Evolutionary conservation across 2,888 invertebrate genomes (phyloP).

Genomic region (Julus scandinavius): DNA sequence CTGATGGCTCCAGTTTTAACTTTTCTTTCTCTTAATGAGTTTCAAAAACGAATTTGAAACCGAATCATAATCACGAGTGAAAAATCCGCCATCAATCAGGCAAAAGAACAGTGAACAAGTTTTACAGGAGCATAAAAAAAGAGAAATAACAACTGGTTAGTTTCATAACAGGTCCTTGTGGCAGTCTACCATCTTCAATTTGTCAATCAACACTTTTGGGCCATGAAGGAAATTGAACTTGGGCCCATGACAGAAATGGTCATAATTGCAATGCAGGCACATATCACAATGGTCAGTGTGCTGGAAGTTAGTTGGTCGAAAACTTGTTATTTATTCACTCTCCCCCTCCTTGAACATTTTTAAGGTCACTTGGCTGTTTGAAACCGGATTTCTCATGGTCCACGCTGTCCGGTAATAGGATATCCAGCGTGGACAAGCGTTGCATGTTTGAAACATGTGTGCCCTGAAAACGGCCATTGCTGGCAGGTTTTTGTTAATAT

Average conservation of each 20-base stretch:
- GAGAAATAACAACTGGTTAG: constrained; percentile 2
- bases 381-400: constrained; percentile 18
- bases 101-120: not conserved
- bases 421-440: not conserved
- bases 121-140: not conserved
- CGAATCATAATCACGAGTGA: not conserved
- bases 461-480: not conserved
- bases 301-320: not conserved
- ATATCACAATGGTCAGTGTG: not conserved
- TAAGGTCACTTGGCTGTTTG: not conserved
- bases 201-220: not conserved
- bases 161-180: not conserved
- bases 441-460: not conserved
- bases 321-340: not conserved
- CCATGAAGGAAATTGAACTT: not conserved
- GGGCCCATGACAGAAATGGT: not conserved
- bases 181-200: not conserved
- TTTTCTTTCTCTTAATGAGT: not conserved
- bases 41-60: not conserved
- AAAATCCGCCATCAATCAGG: not conserved
- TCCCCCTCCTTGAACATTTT: not conserved
- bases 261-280: not conserved
- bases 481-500: not conserved
- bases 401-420: not conserved
- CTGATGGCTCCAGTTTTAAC: constrained; percentile 11